Conservation (phyloP, 1,140 invertebrate genomes). For the Schlechtendalia chinensis region DNA sequence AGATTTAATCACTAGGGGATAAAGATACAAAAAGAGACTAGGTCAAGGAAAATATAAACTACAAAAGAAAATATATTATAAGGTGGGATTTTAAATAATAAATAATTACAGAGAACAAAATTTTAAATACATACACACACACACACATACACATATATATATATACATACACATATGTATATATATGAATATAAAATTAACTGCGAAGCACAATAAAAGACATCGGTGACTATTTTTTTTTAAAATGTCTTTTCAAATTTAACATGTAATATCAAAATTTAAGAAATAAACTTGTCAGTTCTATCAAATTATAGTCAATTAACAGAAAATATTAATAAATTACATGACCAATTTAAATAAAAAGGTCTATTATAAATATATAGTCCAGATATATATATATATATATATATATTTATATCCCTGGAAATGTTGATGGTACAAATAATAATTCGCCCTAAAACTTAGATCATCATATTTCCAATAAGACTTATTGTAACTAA, state of each 20-base stretch:
- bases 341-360: constrained; percentile 16
- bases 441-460: constrained; percentile 11
- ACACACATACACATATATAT: constrained; percentile 14
- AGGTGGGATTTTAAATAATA: constrained; percentile 17
- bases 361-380: not conserved
- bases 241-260: not conserved
- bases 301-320: not conserved
- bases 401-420: not conserved
- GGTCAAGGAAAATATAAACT: constrained; percentile 41
- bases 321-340: constrained; percentile 13
- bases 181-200: constrained; percentile 22
- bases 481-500: not conserved
- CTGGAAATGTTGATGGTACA: not conserved
- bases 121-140: constrained; percentile 24
- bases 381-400: too few relatives aligned
- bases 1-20: constrained; percentile 12
- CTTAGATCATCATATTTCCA: not conserved
- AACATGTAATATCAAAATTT: constrained; percentile 25
- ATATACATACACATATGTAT: too few relatives aligned
- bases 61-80: constrained; percentile 44
- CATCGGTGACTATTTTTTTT: constrained; percentile 6
- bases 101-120: constrained; percentile 23
- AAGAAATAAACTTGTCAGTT: constrained; percentile 7
- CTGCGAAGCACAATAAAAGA: not conserved
- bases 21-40: constrained; percentile 48